These are phyloP conservation scores for Drosophila pseudoananassae DNA, from an alignment of 1,140 invertebrate genomes.

Conservation along the genomic window DNA sequence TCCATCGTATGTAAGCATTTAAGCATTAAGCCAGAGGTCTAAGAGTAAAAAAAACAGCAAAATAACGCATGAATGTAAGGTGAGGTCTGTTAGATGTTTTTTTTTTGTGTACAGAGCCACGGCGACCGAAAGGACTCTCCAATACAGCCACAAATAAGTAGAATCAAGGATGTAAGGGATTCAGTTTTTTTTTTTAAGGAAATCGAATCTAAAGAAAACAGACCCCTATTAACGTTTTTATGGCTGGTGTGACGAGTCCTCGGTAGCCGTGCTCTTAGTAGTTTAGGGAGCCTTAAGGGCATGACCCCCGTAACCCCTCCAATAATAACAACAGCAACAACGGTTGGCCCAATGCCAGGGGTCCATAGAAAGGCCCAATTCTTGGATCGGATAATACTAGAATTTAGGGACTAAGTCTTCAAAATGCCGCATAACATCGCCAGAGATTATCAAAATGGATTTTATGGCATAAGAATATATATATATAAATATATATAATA, in stretches of 20 bases:
- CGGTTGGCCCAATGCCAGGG: not conserved
- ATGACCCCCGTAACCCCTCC: not conserved
- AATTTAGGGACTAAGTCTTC: conserved; percentile 35
- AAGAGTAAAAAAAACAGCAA: conserved; percentile 31
- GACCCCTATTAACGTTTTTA: not conserved
- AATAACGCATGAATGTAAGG: conserved; percentile 19
- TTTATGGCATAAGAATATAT: conserved; percentile 10
- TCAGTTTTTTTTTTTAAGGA: too few relatives aligned
- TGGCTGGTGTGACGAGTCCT: not conserved
- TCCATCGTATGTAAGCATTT: conserved; percentile 64
- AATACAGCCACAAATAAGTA: not conserved
- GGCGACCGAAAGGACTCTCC: not conserved
- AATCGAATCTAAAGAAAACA: not conserved
- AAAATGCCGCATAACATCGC: conserved; percentile 15
- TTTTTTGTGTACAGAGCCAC: conserved; percentile 37
- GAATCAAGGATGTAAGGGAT: not conserved
- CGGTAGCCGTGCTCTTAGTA: conserved; percentile 10
- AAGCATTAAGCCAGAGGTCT: conserved; percentile 66
- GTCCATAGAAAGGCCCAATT: not conserved
- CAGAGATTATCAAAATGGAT: not conserved
- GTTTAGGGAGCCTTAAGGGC: conserved; percentile 21
- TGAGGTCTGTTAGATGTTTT: conserved; percentile 25
- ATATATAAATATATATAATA: conserved; percentile 7
- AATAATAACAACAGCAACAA: not conserved
- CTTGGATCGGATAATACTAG: conserved; percentile 44